phyloP scores from a whole-genome alignment of 2,797 vertebrate species.

The Pteronotus mesoamericanus region DNA sequence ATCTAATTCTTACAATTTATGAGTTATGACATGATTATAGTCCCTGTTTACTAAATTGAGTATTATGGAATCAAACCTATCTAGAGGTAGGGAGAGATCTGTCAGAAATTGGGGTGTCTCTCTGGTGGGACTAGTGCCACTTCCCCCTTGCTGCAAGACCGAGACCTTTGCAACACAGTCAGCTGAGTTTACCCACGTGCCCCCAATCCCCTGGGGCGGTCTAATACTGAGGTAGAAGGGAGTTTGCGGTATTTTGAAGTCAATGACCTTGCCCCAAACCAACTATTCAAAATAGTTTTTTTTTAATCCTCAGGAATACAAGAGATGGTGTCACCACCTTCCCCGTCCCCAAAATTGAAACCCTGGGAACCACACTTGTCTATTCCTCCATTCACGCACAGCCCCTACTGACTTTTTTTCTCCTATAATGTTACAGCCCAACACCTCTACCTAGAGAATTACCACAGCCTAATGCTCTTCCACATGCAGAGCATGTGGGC shows the following conservation, averaged over 20 bases:
- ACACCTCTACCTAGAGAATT: neutral
- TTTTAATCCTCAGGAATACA: neutral
- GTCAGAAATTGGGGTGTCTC: neutral
- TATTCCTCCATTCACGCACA: neutral
- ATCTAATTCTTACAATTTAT: neutral
- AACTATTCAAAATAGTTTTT: neutral
- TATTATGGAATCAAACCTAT: neutral
- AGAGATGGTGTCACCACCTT: neutral
- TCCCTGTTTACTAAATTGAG: neutral
- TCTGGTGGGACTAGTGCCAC: accelerated
- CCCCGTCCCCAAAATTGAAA: neutral
- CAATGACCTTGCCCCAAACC: neutral
- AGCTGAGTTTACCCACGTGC: neutral
- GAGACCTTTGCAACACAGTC: neutral
- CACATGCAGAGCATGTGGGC: neutral
- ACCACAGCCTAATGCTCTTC: neutral
- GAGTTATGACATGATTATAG: neutral
- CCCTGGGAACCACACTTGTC: neutral
- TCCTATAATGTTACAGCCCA: accelerated
- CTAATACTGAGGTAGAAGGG: neutral
- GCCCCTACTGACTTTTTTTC: neutral
- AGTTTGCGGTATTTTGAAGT: neutral
- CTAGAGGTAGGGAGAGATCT: neutral
- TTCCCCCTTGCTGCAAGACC: neutral
- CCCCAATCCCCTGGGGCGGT: neutral